Evolutionary conservation across 2,113 vertebrate genomes (phyloP).

Genomic region (Sterrhoptilus dennistouni): DNA sequence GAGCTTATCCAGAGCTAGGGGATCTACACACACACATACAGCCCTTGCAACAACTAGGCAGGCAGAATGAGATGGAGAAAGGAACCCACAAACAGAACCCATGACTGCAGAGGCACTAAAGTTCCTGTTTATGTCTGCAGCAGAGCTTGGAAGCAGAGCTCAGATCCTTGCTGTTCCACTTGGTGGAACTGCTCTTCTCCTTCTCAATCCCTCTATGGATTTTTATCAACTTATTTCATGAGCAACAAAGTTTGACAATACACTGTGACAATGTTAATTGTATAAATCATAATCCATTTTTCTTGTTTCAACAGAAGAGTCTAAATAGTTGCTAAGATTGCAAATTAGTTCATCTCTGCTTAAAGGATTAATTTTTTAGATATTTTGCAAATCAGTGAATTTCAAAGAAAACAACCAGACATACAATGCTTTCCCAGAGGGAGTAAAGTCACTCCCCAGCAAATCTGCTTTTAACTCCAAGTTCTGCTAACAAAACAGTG

Average conservation of each 20-base stretch:
- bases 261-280: background rate
- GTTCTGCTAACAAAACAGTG: background rate
- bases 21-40: background rate
- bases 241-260: slow-evolving; percentile 1
- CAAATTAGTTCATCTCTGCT: slow-evolving; percentile 29
- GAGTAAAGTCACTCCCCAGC: background rate
- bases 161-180: background rate
- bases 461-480: slow-evolving; percentile 10
- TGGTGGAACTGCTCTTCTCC: background rate
- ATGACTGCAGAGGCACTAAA: background rate
- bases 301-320: background rate
- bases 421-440: background rate
- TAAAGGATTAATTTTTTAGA: slow-evolving; percentile 39
- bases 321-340: slow-evolving; percentile 20
- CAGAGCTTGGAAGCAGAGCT: background rate
- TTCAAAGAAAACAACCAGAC: background rate
- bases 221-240: background rate
- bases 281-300: background rate
- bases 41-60: background rate
- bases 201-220: background rate
- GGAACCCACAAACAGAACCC: background rate
- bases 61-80: background rate
- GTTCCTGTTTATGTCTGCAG: rapidly evolving
- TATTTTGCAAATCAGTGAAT: slow-evolving; percentile 15
- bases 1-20: background rate